These are phyloP conservation scores for Frieseomelitta varia DNA, from an alignment of 1,140 invertebrate genomes.

Conservation along the genomic window DNA sequence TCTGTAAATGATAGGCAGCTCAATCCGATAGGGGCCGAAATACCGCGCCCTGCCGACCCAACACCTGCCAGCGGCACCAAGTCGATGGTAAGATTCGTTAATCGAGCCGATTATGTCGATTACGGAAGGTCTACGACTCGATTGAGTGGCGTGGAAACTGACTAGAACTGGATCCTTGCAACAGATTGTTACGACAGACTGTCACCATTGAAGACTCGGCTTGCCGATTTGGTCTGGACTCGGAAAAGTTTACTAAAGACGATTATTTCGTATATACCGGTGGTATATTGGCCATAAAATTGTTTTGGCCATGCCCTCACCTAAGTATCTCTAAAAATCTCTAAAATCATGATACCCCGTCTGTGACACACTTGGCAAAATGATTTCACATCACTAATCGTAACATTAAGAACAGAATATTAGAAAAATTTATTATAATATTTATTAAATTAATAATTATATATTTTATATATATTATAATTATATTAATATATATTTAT, in stretches of 20 bases:
- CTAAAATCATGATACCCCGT: too few relatives aligned
- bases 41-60: neutral
- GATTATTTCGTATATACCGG: neutral
- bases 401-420: too few relatives aligned
- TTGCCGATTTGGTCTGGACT: neutral
- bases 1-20: neutral
- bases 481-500: too few relatives aligned
- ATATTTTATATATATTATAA: too few relatives aligned
- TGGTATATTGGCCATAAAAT: too few relatives aligned
- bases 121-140: neutral
- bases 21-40: neutral
- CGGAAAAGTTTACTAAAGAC: neutral
- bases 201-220: neutral
- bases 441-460: too few relatives aligned
- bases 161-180: neutral
- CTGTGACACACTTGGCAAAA: too few relatives aligned
- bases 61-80: conserved; percentile 20
- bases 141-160: neutral
- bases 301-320: too few relatives aligned
- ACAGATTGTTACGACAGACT: neutral
- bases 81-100: conserved; percentile 20
- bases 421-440: too few relatives aligned
- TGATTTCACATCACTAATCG: too few relatives aligned
- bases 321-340: too few relatives aligned
- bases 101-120: neutral